These are phyloP conservation scores for Erythrolamprus reginae DNA, from an alignment of 2,113 vertebrate species.

Conservation along the genomic window DNA sequence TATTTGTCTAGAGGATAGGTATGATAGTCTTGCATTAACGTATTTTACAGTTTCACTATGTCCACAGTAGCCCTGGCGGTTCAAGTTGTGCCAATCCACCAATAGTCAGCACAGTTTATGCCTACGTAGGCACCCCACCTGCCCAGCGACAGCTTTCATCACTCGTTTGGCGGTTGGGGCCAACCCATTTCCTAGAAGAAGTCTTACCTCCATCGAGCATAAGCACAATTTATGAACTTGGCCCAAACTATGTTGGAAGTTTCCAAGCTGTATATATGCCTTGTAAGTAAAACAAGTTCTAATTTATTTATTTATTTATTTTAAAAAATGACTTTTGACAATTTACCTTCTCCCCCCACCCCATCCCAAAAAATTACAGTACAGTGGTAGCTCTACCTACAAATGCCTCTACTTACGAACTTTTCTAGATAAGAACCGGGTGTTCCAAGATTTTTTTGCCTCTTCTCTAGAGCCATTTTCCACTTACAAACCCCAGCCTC, in stretches of 20 bases:
- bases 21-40: not conserved
- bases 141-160: slow-evolving; percentile 89
- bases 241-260: slow-evolving; percentile 90
- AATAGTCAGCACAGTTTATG: slow-evolving; percentile 90
- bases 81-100: slow-evolving; percentile 91
- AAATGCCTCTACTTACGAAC: too few species aligned
- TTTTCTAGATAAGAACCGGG: too few species aligned
- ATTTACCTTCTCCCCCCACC: not conserved
- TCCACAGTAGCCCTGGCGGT: slow-evolving; percentile 89
- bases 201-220: slow-evolving; percentile 84
- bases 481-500: too few species aligned
- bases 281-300: slow-evolving; percentile 74
- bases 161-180: slow-evolving; percentile 91
- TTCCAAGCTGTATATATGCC: slow-evolving; percentile 91
- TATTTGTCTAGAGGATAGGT: not conserved
- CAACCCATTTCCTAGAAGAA: slow-evolving; percentile 94
- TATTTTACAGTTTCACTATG: slow-evolving; percentile 85
- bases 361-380: not conserved
- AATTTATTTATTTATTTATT: not conserved
- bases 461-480: too few species aligned
- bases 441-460: too few species aligned
- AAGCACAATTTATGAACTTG: slow-evolving; percentile 86
- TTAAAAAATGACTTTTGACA: not conserved
- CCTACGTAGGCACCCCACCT: slow-evolving; percentile 87
- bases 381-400: too few species aligned